phyloP scores from a whole-genome alignment of 1,140 invertebrate genomes.

The Nilaparvata lugens region DNA sequence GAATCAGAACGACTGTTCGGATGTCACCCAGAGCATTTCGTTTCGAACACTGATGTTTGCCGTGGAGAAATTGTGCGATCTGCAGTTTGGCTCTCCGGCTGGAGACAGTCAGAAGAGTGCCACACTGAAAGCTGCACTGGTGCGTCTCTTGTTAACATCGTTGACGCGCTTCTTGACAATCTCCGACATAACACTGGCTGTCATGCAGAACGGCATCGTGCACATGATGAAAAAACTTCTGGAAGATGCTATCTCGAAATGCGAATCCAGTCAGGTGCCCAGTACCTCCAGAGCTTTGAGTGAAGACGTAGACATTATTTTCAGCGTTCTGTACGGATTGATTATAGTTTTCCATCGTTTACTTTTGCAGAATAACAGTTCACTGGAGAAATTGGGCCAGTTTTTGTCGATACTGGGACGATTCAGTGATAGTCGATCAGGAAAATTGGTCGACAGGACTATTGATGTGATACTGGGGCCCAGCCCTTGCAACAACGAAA shows the following conservation, averaged over 20 bases:
- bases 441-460: slow-evolving; percentile 45
- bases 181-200: slow-evolving; percentile 45
- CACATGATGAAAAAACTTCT: slow-evolving; percentile 49
- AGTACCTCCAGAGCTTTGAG: not conserved
- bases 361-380: slow-evolving; percentile 39
- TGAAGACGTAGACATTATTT: slow-evolving; percentile 41
- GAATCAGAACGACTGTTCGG: slow-evolving; percentile 5
- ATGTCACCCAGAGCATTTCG: slow-evolving; percentile 34
- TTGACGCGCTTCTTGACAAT: slow-evolving; percentile 46
- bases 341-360: slow-evolving; percentile 49
- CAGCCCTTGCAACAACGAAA: slow-evolving; percentile 35
- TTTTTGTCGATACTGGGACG: slow-evolving; percentile 50
- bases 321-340: slow-evolving; percentile 47
- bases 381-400: slow-evolving; percentile 43
- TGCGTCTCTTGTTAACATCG: slow-evolving; percentile 45
- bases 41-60: slow-evolving; percentile 51
- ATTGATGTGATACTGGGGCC: slow-evolving; percentile 45
- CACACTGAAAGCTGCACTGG: slow-evolving; percentile 45
- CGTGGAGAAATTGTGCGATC: slow-evolving; percentile 45
- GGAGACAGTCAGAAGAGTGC: slow-evolving; percentile 31
- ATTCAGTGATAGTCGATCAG: slow-evolving; percentile 48
- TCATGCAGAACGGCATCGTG: slow-evolving; percentile 50
- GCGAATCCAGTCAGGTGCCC: too few species aligned
- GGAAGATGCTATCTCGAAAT: slow-evolving; percentile 44
- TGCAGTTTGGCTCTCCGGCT: slow-evolving; percentile 44